Evolutionary conservation across 1,140 invertebrate species (phyloP), one percentile per base, ranked within the genome.

Genomic region (Drosophila littoralis): DNA sequence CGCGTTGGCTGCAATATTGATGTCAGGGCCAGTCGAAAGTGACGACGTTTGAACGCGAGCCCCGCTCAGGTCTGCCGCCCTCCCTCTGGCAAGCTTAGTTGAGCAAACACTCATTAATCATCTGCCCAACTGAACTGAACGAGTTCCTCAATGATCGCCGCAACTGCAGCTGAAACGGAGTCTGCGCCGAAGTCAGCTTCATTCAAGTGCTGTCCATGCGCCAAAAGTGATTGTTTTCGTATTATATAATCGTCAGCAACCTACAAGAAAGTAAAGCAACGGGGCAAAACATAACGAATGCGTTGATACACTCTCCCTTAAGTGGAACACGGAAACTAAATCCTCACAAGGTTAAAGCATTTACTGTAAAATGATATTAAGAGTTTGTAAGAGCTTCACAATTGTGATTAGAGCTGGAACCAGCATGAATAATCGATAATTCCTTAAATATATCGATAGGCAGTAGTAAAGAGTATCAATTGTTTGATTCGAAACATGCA

Each of bases 211-310:
- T 64, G 71, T 58, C 65, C 75, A 54, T 75, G 50, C 50, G 45
- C 72, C 73, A 48, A 75, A 78, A 78, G 72, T 71, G 75, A 78
- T 78, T 78, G 75, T 78, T 78, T 75, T 43, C 17, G 38, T 52
- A 71, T 78, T 78, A 61, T 66, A 78, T 65, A 78, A 78, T 70
- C 59, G 54, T 40, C 38, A 17, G 55, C 50, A 42, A 57, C 43
- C 54, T 52, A 69, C 66, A 69, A 57, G 72, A 75, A 75, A 75
- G 67, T 69, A n/a, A 35, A 59, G 46, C 46, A 38, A 5, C 40
- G 32, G 22, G 42, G n/a, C 17, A 13, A 15, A 63, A 9, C 32
- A 32, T 5, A 48, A 48, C 50, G 36, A 58, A 69, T 28, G 22
- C 6, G 9, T 9, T 2, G 2, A n/a, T 55, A 73, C 70, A n/a